These are phyloP conservation scores for Petrosia ficiformis DNA, from an alignment of 37 sponge, comb jelly and placozoan species.

Conservation along the genomic window DNA sequence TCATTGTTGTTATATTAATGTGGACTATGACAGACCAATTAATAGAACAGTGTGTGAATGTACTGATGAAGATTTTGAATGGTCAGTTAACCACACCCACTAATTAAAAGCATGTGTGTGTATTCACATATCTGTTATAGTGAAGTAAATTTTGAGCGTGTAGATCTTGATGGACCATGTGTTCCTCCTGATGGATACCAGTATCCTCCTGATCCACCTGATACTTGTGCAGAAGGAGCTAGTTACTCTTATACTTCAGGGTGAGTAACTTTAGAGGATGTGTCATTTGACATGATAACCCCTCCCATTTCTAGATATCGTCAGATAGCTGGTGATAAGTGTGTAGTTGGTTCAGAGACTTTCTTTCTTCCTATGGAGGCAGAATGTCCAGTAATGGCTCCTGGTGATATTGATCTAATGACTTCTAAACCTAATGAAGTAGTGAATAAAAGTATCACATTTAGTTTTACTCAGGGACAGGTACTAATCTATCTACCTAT, in stretches of 20 bases:
- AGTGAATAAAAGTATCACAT: too few relatives aligned
- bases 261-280: too few relatives aligned
- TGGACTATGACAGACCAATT: conserved; percentile 13
- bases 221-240: neutral
- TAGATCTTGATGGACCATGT: neutral
- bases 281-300: too few relatives aligned
- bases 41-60: neutral
- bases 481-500: too few relatives aligned
- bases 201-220: conserved; percentile 4
- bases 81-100: neutral
- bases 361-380: conserved; percentile 4
- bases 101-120: neutral
- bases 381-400: conserved; percentile 15
- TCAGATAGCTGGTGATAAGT: conserved; percentile 41
- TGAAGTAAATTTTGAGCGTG: neutral
- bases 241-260: neutral
- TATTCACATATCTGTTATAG: neutral
- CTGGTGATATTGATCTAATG: conserved; percentile 1
- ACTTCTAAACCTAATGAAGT: too few relatives aligned
- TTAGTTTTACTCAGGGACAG: too few relatives aligned
- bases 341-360: conserved; percentile 19
- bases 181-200: too few relatives aligned
- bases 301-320: conserved; percentile 18
- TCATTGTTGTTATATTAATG: conserved; percentile 15
- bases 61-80: conserved; percentile 27